Percentiles rank a stretch among this genome's conserved stretches.
phyloP scores from a whole-genome alignment of 1,140 invertebrate species.

The Papilio helenus region DNA sequence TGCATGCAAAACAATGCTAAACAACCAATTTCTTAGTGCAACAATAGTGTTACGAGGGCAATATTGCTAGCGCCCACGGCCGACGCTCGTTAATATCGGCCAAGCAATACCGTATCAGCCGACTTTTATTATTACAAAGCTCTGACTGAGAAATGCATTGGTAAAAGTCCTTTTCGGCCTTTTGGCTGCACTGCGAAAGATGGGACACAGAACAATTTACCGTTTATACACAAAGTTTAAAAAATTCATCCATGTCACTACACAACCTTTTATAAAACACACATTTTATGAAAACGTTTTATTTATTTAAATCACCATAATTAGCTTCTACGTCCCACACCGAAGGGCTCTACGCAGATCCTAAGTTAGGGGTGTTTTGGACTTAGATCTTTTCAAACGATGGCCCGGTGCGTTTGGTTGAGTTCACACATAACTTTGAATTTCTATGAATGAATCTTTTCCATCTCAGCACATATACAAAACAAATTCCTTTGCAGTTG shows the following conservation, averaged over 20 bases:
- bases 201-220: not conserved
- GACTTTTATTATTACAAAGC: not conserved
- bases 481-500: too few relatives aligned
- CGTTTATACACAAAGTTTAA: not conserved
- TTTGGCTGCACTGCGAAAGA: not conserved
- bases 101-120: not conserved
- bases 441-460: too few relatives aligned
- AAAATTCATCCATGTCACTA: too few relatives aligned
- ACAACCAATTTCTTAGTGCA: slow-evolving; percentile 17
- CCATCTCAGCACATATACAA: not conserved
- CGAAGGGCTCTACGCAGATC: too few relatives aligned
- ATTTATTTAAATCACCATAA: too few relatives aligned
- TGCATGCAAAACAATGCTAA: slow-evolving; percentile 33
- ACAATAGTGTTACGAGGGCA: slow-evolving; percentile 28
- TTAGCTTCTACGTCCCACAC: too few relatives aligned
- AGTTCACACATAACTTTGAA: too few relatives aligned
- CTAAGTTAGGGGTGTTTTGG: too few relatives aligned
- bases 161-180: not conserved
- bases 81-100: not conserved
- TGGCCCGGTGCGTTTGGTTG: too few relatives aligned
- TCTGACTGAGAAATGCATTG: slow-evolving; percentile 1
- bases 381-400: too few relatives aligned
- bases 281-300: too few relatives aligned
- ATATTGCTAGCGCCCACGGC: slow-evolving; percentile 11
- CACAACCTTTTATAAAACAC: too few relatives aligned